Evolutionary conservation across 2,888 invertebrate genomes (phyloP).

Genomic region (Amiota mariae): DNA sequence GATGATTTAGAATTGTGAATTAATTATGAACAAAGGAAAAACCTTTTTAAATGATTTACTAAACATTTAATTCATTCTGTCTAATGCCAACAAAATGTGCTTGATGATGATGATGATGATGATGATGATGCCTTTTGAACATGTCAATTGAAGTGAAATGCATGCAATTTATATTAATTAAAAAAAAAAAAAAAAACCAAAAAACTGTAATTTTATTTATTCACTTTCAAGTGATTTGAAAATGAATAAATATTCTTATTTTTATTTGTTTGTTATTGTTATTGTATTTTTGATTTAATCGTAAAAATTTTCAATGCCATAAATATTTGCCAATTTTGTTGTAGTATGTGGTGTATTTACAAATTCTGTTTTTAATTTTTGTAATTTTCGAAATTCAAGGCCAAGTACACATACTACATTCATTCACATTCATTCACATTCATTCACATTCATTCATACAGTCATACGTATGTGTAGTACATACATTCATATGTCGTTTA

Average conservation of each 20-base stretch:
- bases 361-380: neutral
- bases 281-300: neutral
- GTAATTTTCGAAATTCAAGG: constrained; percentile 8
- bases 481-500: neutral
- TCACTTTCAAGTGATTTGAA: no score
- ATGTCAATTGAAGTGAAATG: no score
- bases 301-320: neutral
- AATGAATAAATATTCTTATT: constrained; percentile 6
- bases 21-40: no score
- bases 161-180: no score
- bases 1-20: no score
- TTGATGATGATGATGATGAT: no score
- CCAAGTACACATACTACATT: neutral
- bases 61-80: no score
- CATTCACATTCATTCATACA: neutral
- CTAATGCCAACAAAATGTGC: no score
- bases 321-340: constrained; percentile 15
- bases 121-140: no score
- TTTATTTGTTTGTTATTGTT: neutral
- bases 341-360: neutral
- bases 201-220: no score
- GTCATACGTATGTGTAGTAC: neutral
- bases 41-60: no score
- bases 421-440: neutral
- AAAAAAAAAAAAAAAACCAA: no score